Evolutionary conservation across 2,113 vertebrate species (phyloP).

Genomic region (Sclerurus mexicanus): DNA sequence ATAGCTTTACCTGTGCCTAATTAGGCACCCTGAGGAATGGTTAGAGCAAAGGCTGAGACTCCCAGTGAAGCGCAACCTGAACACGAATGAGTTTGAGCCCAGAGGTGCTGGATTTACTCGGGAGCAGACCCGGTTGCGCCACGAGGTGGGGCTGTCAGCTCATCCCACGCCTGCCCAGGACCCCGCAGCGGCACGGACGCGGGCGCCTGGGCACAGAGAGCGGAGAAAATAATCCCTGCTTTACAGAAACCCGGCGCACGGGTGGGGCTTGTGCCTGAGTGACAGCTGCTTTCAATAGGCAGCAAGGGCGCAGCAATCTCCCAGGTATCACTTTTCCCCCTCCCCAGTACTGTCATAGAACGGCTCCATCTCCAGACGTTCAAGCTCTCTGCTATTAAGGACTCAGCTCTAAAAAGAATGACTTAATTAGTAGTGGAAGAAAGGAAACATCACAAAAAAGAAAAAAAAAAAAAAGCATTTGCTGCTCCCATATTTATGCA

Average conservation of each 20-base stretch:
- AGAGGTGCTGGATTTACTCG: neutral
- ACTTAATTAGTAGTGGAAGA: neutral
- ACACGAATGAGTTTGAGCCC: accelerated
- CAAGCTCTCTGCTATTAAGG: neutral
- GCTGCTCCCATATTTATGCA: neutral
- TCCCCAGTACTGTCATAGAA: neutral
- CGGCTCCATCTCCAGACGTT: neutral
- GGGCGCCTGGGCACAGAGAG: accelerated
- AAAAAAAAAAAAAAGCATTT: neutral
- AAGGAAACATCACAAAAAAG: neutral
- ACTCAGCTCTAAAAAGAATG: neutral
- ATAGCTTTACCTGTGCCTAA: neutral
- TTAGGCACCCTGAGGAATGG: no score
- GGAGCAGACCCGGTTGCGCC: accelerated
- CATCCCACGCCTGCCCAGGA: neutral
- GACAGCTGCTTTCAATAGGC: neutral
- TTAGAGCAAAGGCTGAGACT: neutral
- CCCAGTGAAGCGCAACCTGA: accelerated
- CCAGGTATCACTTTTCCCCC: no score
- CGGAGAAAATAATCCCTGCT: accelerated
- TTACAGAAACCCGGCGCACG: accelerated
- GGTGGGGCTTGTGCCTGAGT: neutral
- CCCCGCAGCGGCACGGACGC: accelerated
- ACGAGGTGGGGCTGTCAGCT: neutral
- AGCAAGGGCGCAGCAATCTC: neutral